A percentile compares a stretch with the other conserved stretches of the same genome.
Conservation (phyloP, 2,888 invertebrate species). For the Hypercompe scribonia region DNA sequence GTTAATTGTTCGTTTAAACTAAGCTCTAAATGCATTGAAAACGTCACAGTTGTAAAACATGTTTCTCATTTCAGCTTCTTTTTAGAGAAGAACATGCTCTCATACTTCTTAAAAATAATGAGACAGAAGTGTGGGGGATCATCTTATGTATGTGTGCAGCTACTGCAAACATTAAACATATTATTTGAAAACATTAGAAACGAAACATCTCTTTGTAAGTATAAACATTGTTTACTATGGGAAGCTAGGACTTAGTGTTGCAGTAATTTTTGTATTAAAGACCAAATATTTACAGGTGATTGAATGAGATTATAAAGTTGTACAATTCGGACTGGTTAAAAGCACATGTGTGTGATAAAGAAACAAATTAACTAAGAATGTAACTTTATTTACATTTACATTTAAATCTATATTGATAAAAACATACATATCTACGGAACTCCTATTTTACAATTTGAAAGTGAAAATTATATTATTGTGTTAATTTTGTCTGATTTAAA, state of each 20-base stretch:
- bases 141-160: conserved; percentile 98
- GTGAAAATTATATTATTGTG: no score
- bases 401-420: no score
- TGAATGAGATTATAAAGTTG: no score
- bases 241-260: neutral
- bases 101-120: conserved; percentile 99
- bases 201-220: conserved; percentile 99
- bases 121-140: conserved; percentile 97
- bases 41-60: neutral
- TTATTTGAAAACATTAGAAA: conserved; percentile 99
- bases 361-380: no score
- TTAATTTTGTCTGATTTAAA: no score
- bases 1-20: neutral
- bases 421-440: no score
- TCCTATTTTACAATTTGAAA: no score
- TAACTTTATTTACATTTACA: no score
- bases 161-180: conserved; percentile 99
- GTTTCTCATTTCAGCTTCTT: conserved; percentile 93
- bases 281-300: no score
- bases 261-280: no score
- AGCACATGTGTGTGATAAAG: no score
- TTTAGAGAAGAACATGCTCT: conserved; percentile 99
- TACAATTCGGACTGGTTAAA: no score
- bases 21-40: neutral
- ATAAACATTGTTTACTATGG: neutral